Percentiles rank a stretch among this genome's conserved stretches.
phyloP scores from a whole-genome alignment of 1,140 invertebrate species.

The Zaprionus gabonicus region DNA sequence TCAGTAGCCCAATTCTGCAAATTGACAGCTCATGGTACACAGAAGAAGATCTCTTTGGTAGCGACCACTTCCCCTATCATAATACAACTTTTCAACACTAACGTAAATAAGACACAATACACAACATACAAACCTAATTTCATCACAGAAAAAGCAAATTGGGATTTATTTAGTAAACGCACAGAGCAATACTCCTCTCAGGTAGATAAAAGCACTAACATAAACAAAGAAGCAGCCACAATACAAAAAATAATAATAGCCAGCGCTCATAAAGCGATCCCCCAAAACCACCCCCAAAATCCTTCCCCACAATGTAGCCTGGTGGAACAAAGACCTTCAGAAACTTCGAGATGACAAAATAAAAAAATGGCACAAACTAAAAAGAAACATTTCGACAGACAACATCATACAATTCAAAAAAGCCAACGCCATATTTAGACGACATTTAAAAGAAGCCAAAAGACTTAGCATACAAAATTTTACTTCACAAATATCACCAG shows the following conservation, averaged over 20 bases:
- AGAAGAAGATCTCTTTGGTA: too few species aligned
- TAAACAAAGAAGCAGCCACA: constrained; percentile 30
- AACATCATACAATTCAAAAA: constrained; percentile 14
- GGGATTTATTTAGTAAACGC: constrained; percentile 1
- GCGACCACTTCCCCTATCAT: too few species aligned
- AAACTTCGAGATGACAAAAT: background rate
- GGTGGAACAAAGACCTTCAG: too few species aligned
- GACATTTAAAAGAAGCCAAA: constrained; percentile 20
- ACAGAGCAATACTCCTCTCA: constrained; percentile 6
- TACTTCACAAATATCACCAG: constrained; percentile 26
- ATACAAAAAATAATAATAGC: constrained; percentile 23
- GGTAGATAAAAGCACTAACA: constrained; percentile 15
- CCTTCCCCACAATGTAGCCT: background rate
- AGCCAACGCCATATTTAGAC: constrained; percentile 26
- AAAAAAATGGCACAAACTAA: constrained; percentile 10
- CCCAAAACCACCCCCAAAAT: constrained; percentile 8
- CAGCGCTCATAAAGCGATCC: constrained; percentile 13
- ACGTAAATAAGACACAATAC: background rate
- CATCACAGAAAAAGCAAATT: constrained; percentile 33
- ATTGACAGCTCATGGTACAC: too few species aligned
- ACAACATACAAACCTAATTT: constrained; percentile 15
- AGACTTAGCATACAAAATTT: constrained; percentile 1
- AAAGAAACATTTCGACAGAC: constrained; percentile 1
- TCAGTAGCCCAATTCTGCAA: constrained; percentile 15
- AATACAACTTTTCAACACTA: background rate